Conservation (phyloP, 1,140 invertebrate genomes). For the Rhysida immarginata region DNA sequence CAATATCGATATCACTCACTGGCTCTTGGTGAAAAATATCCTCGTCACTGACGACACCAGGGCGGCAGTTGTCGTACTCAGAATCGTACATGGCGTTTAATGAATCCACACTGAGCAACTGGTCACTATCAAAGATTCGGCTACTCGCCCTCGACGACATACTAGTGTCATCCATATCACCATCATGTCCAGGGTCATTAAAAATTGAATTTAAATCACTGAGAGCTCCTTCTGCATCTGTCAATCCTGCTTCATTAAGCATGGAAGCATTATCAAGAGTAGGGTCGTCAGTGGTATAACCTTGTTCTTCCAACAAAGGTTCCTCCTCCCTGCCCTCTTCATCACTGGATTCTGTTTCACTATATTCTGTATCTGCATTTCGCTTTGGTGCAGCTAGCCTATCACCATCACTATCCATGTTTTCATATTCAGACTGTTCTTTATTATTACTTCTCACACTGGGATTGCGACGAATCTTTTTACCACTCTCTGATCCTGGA, state of each 20-base stretch:
- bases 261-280: conserved; percentile 65
- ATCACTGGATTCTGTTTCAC: conserved; percentile 61
- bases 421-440: conserved; percentile 9
- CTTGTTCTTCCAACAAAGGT: conserved; percentile 42
- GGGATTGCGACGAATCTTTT: conserved; percentile 1
- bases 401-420: conserved; percentile 12
- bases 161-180: conserved; percentile 43
- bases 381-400: conserved; percentile 8
- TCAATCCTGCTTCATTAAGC: conserved; percentile 66
- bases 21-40: conserved; percentile 30
- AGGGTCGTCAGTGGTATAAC: conserved; percentile 66
- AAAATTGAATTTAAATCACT: conserved; percentile 74
- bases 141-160: conserved; percentile 61
- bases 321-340: conserved; percentile 44
- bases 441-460: not conserved
- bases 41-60: conserved; percentile 28
- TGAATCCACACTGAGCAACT: conserved; percentile 56
- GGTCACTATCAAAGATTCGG: conserved; percentile 54
- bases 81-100: conserved; percentile 68
- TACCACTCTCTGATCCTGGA: not conserved
- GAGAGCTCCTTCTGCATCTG: conserved; percentile 64
- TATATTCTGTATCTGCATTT: conserved; percentile 18
- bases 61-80: conserved; percentile 50
- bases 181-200: conserved; percentile 36
- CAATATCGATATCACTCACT: conserved; percentile 26